These are phyloP conservation scores for Neosalanx taihuensis DNA, from an alignment of 2,797 vertebrate species.

Conservation along the genomic window DNA sequence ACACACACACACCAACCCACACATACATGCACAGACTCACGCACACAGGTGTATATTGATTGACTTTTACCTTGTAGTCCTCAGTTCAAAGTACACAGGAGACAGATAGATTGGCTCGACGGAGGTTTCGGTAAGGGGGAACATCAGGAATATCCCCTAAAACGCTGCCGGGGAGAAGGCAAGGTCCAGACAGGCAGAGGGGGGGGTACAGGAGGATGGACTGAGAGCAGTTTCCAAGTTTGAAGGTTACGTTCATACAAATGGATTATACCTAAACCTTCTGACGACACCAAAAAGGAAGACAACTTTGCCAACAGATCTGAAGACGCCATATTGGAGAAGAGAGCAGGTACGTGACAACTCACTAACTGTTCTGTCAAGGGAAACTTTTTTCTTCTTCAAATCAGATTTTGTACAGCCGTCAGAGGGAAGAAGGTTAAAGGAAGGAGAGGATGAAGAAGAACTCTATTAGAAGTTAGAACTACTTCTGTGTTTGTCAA, in stretches of 20 bases:
- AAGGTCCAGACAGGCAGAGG: background rate
- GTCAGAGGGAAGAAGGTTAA: no score
- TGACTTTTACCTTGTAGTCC: constrained; percentile 56
- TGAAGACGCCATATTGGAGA: constrained; percentile 52
- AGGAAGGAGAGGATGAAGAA: background rate
- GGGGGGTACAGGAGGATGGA: background rate
- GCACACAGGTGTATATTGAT: constrained; percentile 50
- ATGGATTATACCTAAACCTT: constrained; percentile 66
- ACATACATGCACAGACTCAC: constrained; percentile 32
- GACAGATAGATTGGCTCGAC: constrained; percentile 17
- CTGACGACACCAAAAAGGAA: constrained; percentile 9
- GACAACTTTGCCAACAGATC: constrained; percentile 13
- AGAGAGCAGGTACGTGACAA: constrained; percentile 39
- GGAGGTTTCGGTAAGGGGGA: constrained; percentile 20
- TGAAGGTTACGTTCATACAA: constrained; percentile 6
- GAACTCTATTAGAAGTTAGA: background rate
- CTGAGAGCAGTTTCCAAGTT: background rate
- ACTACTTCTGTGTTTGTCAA: no score
- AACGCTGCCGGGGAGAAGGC: background rate
- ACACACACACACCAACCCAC: constrained; percentile 29
- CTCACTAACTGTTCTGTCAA: background rate
- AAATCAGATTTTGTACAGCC: background rate
- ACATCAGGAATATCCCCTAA: background rate
- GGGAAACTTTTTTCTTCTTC: background rate
- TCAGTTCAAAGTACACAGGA: constrained; percentile 73